Conservation (phyloP, 2,888 invertebrate genomes). For the Trisateles emortualis region DNA sequence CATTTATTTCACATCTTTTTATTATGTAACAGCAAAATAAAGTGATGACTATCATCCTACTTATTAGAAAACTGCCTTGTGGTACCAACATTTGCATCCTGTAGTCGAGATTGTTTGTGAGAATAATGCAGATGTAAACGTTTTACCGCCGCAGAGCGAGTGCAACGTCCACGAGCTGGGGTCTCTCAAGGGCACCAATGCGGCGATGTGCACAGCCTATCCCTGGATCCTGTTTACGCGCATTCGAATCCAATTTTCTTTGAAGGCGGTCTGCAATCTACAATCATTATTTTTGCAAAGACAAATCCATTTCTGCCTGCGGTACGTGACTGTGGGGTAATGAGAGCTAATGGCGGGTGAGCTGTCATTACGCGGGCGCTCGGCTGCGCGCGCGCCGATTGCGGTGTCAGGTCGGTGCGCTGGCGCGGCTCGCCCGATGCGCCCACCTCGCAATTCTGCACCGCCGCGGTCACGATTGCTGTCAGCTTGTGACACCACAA, state of each 20-base stretch:
- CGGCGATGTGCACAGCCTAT: conserved; percentile 53
- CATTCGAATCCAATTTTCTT: conserved; percentile 83
- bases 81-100: neutral
- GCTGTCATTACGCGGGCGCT: conserved; percentile 78
- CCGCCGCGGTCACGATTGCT: conserved; percentile 58
- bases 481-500: conserved; percentile 62
- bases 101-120: neutral
- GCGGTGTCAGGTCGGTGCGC: conserved; percentile 46
- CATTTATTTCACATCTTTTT: conserved; percentile 11
- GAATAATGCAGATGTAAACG: conserved; percentile 31
- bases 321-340: conserved; percentile 84
- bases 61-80: neutral
- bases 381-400: conserved; percentile 46
- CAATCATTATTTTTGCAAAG: conserved; percentile 86
- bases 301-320: conserved; percentile 84
- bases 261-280: conserved; percentile 83
- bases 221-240: conserved; percentile 75
- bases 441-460: conserved; percentile 41
- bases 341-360: conserved; percentile 80
- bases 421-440: conserved; percentile 33
- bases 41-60: neutral
- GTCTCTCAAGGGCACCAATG: conserved; percentile 60
- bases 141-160: conserved; percentile 16
- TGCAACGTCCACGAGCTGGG: conserved; percentile 43
- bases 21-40: neutral